phyloP scores from a whole-genome alignment of 1,140 invertebrate species.

The Phenacoccus solenopsis region DNA sequence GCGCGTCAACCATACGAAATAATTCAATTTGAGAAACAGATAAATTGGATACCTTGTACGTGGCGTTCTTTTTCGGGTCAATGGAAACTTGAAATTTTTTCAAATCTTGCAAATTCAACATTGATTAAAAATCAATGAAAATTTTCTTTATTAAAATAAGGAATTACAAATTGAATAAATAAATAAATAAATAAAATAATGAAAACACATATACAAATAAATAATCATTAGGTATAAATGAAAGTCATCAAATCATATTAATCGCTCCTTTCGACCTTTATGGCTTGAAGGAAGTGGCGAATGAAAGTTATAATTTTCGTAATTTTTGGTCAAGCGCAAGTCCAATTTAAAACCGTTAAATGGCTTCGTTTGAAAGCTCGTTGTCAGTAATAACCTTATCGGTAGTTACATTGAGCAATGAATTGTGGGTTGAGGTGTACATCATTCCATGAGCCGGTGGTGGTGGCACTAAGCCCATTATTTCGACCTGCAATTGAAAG shows the following conservation, averaged over 20 bases:
- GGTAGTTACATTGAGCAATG: not conserved
- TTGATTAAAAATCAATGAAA: not conserved
- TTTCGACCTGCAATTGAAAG: slow-evolving; percentile 13
- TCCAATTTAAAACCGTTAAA: not conserved
- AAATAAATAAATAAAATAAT: not conserved
- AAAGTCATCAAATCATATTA: no score
- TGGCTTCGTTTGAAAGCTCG: not conserved
- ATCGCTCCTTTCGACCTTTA: no score
- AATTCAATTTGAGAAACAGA: no score
- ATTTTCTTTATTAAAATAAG: no score
- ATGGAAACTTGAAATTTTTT: no score
- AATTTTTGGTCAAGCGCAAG: no score
- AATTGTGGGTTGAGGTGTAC: not conserved
- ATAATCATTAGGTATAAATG: no score
- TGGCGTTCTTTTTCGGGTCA: no score
- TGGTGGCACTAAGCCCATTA: not conserved
- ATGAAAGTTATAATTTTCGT: not conserved
- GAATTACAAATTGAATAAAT: not conserved
- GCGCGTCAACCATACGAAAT: no score
- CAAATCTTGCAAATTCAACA: no score
- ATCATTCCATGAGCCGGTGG: not conserved
- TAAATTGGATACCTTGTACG: no score
- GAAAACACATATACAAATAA: no score
- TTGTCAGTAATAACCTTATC: slow-evolving; percentile 1
- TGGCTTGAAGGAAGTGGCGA: not conserved